phyloP scores from a whole-genome alignment of 2,113 vertebrate species.

The Vulpes lagopus region DNA sequence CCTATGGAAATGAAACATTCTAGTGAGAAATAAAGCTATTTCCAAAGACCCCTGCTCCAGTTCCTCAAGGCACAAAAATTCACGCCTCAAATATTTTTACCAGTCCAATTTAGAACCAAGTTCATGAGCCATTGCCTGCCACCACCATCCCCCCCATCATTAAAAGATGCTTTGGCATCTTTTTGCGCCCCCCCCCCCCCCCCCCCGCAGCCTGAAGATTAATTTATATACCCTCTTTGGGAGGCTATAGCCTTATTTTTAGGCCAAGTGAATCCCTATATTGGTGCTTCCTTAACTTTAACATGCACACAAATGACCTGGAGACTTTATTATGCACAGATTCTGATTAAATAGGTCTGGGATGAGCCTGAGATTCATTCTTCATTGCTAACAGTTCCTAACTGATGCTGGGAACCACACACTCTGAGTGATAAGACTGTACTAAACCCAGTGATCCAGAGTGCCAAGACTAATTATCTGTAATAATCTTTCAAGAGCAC shows the following conservation, averaged over 20 bases:
- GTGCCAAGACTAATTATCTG: not conserved
- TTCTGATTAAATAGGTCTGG: not conserved
- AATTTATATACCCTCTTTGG: not conserved
- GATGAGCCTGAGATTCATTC: not conserved
- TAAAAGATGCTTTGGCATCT: too few relatives aligned
- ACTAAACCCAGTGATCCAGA: not conserved
- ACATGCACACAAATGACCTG: not conserved
- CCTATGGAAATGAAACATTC: not conserved
- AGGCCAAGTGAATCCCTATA: not conserved
- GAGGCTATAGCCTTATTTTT: not conserved
- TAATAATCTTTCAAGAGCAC: not conserved
- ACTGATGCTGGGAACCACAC: not conserved
- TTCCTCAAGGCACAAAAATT: not conserved
- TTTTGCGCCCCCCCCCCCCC: too few relatives aligned
- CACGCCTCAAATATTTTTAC: not conserved
- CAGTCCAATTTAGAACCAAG: not conserved
- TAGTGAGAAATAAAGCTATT: not conserved
- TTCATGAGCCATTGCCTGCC: not conserved
- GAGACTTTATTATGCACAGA: not conserved
- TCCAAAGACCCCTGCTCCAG: not conserved
- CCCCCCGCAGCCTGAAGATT: not conserved
- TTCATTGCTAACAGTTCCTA: not conserved
- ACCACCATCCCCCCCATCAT: too few relatives aligned
- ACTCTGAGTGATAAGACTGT: not conserved
- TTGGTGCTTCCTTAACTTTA: not conserved